Conservation (phyloP, 2,797 vertebrate species). For the Masticophis lateralis region DNA sequence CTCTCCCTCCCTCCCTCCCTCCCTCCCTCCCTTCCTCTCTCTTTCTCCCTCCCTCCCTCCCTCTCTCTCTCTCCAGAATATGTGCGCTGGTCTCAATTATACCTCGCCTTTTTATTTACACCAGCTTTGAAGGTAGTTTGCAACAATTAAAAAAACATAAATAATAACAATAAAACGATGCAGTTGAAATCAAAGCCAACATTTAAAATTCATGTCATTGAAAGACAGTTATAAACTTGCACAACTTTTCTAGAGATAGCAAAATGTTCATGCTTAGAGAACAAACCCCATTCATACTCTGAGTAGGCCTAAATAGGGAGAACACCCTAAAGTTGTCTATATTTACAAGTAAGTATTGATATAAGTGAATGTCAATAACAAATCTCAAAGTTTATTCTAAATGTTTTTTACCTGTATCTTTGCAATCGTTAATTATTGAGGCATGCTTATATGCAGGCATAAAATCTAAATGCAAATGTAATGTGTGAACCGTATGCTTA, state of each 20-base stretch:
- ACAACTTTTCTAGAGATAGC: background rate
- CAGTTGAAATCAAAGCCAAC: background rate
- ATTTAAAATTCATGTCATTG: background rate
- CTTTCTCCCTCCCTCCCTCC: accelerated
- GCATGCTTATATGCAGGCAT: too few relatives aligned
- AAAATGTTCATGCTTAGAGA: background rate
- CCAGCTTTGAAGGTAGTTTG: background rate
- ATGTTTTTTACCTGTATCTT: background rate
- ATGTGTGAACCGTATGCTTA: background rate
- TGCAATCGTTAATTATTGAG: background rate
- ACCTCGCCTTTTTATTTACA: background rate
- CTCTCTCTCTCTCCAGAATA: background rate
- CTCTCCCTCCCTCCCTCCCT: too few relatives aligned
- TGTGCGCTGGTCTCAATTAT: background rate
- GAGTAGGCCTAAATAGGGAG: too few relatives aligned
- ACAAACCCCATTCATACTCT: background rate
- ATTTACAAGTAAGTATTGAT: background rate
- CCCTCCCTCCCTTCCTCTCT: too few relatives aligned
- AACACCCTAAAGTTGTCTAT: background rate
- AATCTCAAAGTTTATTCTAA: background rate
- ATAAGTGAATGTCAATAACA: background rate
- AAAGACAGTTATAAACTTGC: background rate
- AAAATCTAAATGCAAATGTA: background rate
- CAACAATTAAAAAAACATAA: background rate
- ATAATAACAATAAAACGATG: background rate